Base-by-base conservation (phyloP, 2,113 vertebrate species). In the Toxotes jaculatrix region DNA sequence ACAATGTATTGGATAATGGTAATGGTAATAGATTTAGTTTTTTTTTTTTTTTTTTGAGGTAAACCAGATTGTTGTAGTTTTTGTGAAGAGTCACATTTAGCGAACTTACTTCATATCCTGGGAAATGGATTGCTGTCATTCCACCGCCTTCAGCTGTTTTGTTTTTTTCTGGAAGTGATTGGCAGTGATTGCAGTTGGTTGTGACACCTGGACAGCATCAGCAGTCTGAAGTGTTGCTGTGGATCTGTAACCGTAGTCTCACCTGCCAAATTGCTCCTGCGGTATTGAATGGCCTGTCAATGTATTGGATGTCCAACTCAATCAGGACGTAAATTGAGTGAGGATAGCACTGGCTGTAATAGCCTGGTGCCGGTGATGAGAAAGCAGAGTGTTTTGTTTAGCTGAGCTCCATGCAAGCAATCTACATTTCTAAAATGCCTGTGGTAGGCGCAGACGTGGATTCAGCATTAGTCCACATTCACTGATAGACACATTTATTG, bases 161-260 rank as follows among this genome's bases (percentile, higher is more conserved):
- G 47, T 51, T 9, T 32, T 7, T 47, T 59, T 31, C 84, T 88
- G 68, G 66, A 61, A 62, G 77, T 87, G 91, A 90, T 76, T 88
- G 90, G 82, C 90, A 87, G 82, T 67, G 83, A 90, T 87, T 86
- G 80, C 53, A 57, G 72, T 47, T 43, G 55, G 21, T 77, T 78
- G 70, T 90, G 91, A 90, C 88, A 88, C 83, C 67, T 57, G 73
- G 69, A 90, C 82, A 61, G 65, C 88, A 83, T 75, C 88, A 80
- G 87, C 79, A 63, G 80, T 83, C 84, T 47, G 60, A 78, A 57
- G 72, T 78, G 84, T 73, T 79, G 49, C 77, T 47, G 67, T 47
- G 65, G 71, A 65, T 87, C 59, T 84, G 84, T 82, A 78, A 38
- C 84, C 9, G 3, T 76, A 63, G 79, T 57, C 72, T 88, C 78